phyloP scores from a whole-genome alignment of 2,888 invertebrate genomes.

The Formica aserva region DNA sequence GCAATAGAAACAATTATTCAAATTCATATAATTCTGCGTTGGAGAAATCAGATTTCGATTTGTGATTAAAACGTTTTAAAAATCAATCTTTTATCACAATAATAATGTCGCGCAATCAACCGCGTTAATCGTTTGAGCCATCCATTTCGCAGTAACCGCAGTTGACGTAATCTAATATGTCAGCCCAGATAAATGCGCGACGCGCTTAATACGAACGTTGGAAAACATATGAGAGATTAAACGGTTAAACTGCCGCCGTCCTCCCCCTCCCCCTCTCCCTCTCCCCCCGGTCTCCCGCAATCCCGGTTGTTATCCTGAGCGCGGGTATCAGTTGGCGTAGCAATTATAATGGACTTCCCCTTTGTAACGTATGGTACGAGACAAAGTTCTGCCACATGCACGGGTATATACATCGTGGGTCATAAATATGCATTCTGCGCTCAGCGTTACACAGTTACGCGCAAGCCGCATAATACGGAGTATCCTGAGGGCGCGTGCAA shows the following conservation, averaged over 20 bases:
- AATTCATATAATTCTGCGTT: neutral
- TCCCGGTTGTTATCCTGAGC: conserved; percentile 47
- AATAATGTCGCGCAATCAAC: conserved; percentile 29
- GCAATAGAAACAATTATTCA: neutral
- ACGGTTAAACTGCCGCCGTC: conserved; percentile 43
- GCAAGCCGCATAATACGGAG: neutral
- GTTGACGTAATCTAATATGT: conserved; percentile 48
- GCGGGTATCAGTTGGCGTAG: conserved; percentile 54
- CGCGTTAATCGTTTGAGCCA: conserved; percentile 32
- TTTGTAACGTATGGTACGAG: conserved; percentile 50
- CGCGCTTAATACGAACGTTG: conserved; percentile 46
- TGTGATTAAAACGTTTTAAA: neutral
- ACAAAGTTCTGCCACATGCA: conserved; percentile 54
- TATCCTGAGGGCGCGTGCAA: neutral
- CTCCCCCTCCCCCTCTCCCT: too few relatives aligned
- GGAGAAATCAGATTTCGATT: neutral
- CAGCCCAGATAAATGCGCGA: conserved; percentile 42
- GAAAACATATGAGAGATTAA: conserved; percentile 56
- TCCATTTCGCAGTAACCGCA: conserved; percentile 41
- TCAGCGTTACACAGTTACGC: conserved; percentile 12
- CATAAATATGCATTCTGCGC: conserved; percentile 62
- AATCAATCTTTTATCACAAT: neutral
- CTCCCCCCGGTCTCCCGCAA: conserved; percentile 27
- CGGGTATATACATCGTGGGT: conserved; percentile 44
- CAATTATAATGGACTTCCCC: conserved; percentile 59